These are phyloP conservation scores for Carduelis carduelis DNA, from an alignment of 2,797 vertebrate species.

Conservation along the genomic window DNA sequence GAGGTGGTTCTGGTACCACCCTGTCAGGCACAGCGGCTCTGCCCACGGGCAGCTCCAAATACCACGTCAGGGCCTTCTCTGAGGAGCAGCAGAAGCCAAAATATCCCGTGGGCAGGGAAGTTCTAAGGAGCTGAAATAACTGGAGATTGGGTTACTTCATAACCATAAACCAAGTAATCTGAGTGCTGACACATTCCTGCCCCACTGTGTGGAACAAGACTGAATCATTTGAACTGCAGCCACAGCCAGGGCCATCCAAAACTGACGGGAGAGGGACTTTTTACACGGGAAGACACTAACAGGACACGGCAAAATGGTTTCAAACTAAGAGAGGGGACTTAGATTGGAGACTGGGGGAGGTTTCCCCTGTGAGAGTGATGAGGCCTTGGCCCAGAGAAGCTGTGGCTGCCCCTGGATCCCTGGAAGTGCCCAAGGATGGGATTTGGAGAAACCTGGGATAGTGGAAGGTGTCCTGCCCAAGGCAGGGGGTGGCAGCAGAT, in stretches of 20 bases:
- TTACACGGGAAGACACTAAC: fast-evolving
- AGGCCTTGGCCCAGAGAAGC: neutral
- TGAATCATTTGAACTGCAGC: fast-evolving
- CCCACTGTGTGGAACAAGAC: too few species aligned
- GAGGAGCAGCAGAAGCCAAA: neutral
- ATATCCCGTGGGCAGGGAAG: neutral
- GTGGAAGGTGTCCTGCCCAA: neutral
- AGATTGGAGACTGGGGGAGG: neutral
- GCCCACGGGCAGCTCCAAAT: neutral
- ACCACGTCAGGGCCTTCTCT: neutral
- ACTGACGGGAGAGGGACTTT: fast-evolving
- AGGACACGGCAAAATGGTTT: neutral
- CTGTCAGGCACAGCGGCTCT: neutral
- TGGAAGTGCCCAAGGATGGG: neutral
- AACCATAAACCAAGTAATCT: neutral
- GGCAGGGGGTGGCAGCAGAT: neutral
- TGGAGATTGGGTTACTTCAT: neutral
- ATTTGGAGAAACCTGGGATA: fast-evolving
- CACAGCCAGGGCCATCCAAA: neutral
- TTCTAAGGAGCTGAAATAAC: neutral
- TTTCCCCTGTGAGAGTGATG: neutral
- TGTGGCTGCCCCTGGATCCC: neutral
- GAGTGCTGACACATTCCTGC: neutral
- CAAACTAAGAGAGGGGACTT: neutral
- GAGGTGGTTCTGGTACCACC: neutral